These are phyloP conservation scores for Heliothis virescens DNA, from an alignment of 1,140 invertebrate species.

Conservation along the genomic window DNA sequence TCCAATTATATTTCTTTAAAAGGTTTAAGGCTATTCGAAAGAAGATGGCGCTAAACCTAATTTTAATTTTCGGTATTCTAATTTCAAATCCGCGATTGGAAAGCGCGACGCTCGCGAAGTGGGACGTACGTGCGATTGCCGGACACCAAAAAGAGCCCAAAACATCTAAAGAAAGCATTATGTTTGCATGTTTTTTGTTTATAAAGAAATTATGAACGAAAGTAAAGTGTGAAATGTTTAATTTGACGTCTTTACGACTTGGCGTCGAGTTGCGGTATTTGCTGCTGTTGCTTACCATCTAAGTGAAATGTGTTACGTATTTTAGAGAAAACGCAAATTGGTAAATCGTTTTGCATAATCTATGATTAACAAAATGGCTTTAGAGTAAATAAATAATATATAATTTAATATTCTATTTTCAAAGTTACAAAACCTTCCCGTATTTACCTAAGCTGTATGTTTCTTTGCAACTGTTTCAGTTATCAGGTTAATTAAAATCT, in stretches of 20 bases:
- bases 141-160: constrained; percentile 41
- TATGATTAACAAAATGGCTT: not conserved
- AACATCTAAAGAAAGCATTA: constrained; percentile 43
- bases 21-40: constrained; percentile 22
- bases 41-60: constrained; percentile 52
- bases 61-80: constrained; percentile 34
- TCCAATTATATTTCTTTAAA: not conserved
- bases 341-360: constrained; percentile 15
- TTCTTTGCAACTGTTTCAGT: not conserved
- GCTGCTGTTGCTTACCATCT: not conserved
- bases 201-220: constrained; percentile 41
- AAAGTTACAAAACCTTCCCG: not conserved
- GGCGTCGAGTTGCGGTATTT: not conserved
- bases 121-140: constrained; percentile 56
- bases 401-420: not conserved
- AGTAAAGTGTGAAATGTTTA: constrained; percentile 15
- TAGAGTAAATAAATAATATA: not conserved
- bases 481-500: constrained; percentile 17
- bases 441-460: not conserved
- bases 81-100: constrained; percentile 57
- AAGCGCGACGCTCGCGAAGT: constrained; percentile 53
- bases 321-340: constrained; percentile 2
- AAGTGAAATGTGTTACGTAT: not conserved
- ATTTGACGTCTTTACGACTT: constrained; percentile 16
- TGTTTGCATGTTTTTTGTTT: constrained; percentile 41